Evolutionary conservation across 2,797 vertebrate genomes (phyloP), one percentile per base, ranked within the genome.

Genomic region (Pampus argenteus): DNA sequence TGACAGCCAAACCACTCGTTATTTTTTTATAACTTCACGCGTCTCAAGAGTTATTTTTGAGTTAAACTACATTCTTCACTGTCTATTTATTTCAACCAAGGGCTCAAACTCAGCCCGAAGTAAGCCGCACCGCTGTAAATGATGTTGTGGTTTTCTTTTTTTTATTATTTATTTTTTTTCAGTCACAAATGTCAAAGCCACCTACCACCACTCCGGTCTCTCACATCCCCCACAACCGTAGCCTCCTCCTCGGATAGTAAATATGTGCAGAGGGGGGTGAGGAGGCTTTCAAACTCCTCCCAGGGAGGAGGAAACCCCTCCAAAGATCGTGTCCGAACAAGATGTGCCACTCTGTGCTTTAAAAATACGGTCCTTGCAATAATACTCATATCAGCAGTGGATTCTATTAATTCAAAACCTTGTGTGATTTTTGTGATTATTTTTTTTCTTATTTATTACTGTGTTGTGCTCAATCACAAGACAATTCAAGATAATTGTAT

Each of bases 241-340:
- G 6, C n/a, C 44, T 23, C 56, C 70, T 13, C 47, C 44, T 22
- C 45, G 3, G 31, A 54, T 20, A 28, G 86, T 88, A 84, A 89
- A 89, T 84, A 84, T 67, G 28, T 67, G 59, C 4, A 23, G 15
- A 22, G 22, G 25, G 34, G n/a, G 17, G 22, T 26, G 7, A 4
- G 0, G 18, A 36, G 18, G 22, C 3, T 0, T 2, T 45, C 11
- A 64, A 13, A 71, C 87, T 68, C 80, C 88, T 40, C 86, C 81
- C 78, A 70, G 14, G 28, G 29, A 42, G 9, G 3, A 23, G 31
- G 20, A 56, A 3, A 0, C 1, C 1, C 0, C 0, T 2, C 1
- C 66, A 5, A 77, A 92, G 87, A 85, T 89, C 76, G 74, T 67
- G 0, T 70, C 23, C 34, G 0, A 0, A 0, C 0, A 29, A 5